Evolutionary conservation across 2,113 vertebrate genomes (phyloP), one percentile per base, ranked within the genome.

Genomic region (Chamaetylas fuelleborni): DNA sequence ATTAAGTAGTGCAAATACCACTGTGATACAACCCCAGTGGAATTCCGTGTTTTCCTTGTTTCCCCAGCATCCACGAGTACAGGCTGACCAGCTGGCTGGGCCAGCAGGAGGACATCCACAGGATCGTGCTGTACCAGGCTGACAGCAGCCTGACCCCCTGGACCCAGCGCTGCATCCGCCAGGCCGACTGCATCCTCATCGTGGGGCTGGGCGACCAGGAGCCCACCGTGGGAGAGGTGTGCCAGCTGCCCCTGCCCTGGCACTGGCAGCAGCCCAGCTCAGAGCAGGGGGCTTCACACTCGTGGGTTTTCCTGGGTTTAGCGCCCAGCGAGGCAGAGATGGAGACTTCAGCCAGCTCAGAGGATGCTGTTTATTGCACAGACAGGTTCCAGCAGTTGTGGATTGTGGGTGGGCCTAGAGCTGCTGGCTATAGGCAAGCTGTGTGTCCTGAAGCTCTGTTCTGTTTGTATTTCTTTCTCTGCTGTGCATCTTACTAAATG

Each of bases 61-160:
- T 70, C 79, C 26, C 8, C 93, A 99, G 99, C 36, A 96, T 99
- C 90, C 99, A 99, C 0, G 99, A 99, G 94, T 99, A 99, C 92
- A 98, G 99, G 4, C 98, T 99, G 34, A 99, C 98, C 51, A 99
- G 99, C 93, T 99, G 99, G 99, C 97, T 99, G 72, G 99, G 99
- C 3, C 99, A 99, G 95, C 99, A 99, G 98, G 99, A 99, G 81
- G 99, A 99, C 80, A 98, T 99, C 82, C 99, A 99, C 95, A 98
- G 99, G 10, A 99, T 99, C 1, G 99, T 99, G 60, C 98, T 99
- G 7, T 99, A 99, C 97, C 99, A 99, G 98, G 98, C 99, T 0
- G 99, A 99, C 95, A 86, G 98, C 90, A 96, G 96, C 14, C 98
- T 99, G 22, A 99, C 99, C 0, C 99, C 99, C 3, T 99, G 99